Base-by-base conservation (phyloP, 1,140 invertebrate species). In the Metaphire vulgaris region DNA sequence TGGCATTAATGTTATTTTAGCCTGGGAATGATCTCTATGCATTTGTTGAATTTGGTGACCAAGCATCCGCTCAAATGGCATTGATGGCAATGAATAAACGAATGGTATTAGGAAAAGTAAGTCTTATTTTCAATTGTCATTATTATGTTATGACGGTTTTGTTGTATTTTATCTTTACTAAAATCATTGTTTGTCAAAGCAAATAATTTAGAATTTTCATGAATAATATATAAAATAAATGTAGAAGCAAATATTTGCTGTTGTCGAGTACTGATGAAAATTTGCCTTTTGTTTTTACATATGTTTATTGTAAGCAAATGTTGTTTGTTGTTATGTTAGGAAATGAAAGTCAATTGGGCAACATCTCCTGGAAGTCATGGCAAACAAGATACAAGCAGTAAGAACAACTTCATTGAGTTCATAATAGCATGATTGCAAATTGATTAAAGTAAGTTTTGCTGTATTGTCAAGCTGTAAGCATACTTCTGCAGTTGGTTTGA, bases 261-360 rank as follows among this genome's bases (percentile, higher is more conserved):
- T n/a, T n/a, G n/a, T n/a, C n/a, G n/a, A n/a, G n/a, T n/a, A n/a
- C n/a, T n/a, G n/a, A n/a, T n/a, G n/a, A n/a, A n/a, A n/a, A n/a
- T n/a, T n/a, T n/a, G n/a, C n/a, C n/a, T n/a, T n/a, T n/a, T n/a
- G n/a, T n/a, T n/a, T n/a, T n/a, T n/a, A n/a, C n/a, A n/a, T n/a
- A n/a, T n/a, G n/a, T n/a, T n/a, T n/a, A n/a, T n/a, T n/a, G n/a
- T 6, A 56, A 56, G 21, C 41, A 12, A 56, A 56, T 56, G 6
- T 56, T 56, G 41, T 21, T 56, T 56, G 41, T n/a, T 71, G 72
- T n/a, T 56, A 28, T 56, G 33, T 33, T 26, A 73, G 91, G 96
- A 99, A 89, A 98, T 99, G 92, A 99, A 99, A 90, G 97, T 97
- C 79, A 98, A 96, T 90, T 98, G 97, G 97, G 97, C 93, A 83